A percentile compares a stretch with the other conserved stretches of the same genome.
phyloP scores from a whole-genome alignment of 2,797 vertebrate genomes.

The Morus bassanus region DNA sequence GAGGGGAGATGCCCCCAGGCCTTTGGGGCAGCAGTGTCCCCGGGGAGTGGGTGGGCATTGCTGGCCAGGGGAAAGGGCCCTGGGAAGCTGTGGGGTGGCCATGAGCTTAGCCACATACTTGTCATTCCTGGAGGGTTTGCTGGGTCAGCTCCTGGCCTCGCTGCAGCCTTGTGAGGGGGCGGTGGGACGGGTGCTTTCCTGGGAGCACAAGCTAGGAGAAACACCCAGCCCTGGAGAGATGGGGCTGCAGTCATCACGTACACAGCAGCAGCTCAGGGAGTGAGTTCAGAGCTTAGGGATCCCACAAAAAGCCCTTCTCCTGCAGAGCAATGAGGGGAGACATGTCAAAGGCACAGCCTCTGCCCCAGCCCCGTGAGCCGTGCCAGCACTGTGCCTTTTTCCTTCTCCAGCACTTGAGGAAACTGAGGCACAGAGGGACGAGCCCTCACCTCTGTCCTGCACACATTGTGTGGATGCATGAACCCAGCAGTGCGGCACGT shows the following conservation, averaged over 20 bases:
- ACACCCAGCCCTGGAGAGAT: not conserved
- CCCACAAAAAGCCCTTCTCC: not conserved
- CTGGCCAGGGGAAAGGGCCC: not conserved
- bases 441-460: not conserved
- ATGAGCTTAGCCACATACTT: not conserved
- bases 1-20: not conserved
- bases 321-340: not conserved
- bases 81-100: not conserved
- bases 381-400: rapidly evolving
- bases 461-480: rapidly evolving
- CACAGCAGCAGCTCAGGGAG: not conserved
- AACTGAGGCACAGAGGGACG: not conserved
- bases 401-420: not conserved
- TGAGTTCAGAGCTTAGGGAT: not conserved
- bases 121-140: conserved; percentile 29
- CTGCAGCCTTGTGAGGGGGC: not conserved
- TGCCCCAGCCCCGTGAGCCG: not conserved
- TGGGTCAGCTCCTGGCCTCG: not conserved
- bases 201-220: not conserved
- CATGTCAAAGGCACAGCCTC: not conserved
- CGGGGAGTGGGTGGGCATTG: rapidly evolving
- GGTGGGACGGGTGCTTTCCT: not conserved
- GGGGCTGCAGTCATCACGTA: rapidly evolving
- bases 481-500: not conserved
- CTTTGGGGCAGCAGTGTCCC: not conserved